Evolutionary conservation across 2,888 invertebrate species (phyloP), one percentile per base, ranked within the genome.

Genomic region (Athalia cordata): DNA sequence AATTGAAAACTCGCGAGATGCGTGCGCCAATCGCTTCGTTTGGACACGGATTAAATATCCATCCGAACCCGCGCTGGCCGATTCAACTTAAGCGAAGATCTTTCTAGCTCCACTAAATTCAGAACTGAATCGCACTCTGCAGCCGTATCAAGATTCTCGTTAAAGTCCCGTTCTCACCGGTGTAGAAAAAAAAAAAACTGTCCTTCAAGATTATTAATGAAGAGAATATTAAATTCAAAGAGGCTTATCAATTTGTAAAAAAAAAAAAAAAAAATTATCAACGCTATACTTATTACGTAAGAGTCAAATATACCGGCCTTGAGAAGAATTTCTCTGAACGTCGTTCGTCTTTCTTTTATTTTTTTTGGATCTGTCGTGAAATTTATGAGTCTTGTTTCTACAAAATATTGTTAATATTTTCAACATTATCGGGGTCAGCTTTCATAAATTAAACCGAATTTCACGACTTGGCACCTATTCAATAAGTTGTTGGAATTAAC

Each of bases 301-400:
- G 29, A 29, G 29, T 29, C 29, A 29, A 29, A 29, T 29, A 29
- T 29, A 2, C 29, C 29, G 29, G 29, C 29, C 29, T 29, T 29
- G 29, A 2, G 29, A 29, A 2, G 29, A 29, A 29, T 29, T 29
- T 29, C 29, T 29, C 29, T 29, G 29, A 29, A 29, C 29, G 29
- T 29, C 29, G 29, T 29, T 1, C 29, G 29, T 29, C 29, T 29
- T 29, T 2, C 29, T 29, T 29, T 29, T 29, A 29, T 29, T 29
- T 29, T 29, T 29, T 29, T 2, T 29, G 29, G 29, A 72, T n/a
- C 45, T 47, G 59, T 52, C n/a, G 45, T 77, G 65, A 82, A 84
- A 82, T 83, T 84, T 77, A 82, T 80, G 81, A 80, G 79, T 82
- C 79, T 80, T 78, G 79, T 85, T 85, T 82, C 83, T 83, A 76